phyloP scores from a whole-genome alignment of 2,113 vertebrate genomes.

The Pipra filicauda region DNA sequence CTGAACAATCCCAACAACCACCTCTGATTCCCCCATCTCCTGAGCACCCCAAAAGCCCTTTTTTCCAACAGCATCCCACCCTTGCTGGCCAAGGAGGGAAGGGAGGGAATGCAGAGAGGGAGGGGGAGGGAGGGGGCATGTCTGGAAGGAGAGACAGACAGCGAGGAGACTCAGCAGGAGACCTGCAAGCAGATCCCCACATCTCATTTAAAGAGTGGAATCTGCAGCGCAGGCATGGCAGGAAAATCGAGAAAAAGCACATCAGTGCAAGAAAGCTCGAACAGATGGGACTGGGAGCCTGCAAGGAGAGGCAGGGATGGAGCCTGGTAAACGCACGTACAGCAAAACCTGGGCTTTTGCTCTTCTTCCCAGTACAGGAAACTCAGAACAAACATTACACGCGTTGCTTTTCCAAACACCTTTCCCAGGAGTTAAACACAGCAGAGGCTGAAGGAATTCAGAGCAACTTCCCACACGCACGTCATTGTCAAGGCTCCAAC shows the following conservation, averaged over 20 bases:
- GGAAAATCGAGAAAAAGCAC: constrained; percentile 35
- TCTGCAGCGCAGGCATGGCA: neutral
- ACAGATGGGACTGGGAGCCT: constrained; percentile 4
- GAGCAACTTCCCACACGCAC: neutral
- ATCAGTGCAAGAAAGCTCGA: neutral
- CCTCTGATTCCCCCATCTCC: neutral
- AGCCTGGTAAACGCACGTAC: neutral
- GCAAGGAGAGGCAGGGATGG: neutral
- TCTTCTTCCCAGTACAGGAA: neutral
- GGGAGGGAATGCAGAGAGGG: neutral
- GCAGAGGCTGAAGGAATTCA: neutral
- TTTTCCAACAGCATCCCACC: neutral
- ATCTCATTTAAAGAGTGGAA: neutral
- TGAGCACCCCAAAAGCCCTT: neutral
- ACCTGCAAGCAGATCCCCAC: neutral
- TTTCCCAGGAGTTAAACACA: neutral
- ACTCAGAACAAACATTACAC: neutral
- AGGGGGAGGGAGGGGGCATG: neutral
- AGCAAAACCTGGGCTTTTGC: neutral
- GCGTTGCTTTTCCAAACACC: neutral
- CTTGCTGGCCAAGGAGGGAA: neutral
- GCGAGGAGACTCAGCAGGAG: neutral
- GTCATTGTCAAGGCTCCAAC: neutral
- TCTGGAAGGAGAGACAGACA: neutral
- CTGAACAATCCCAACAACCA: neutral